Conservation (phyloP, 64 coral and sea anemone genomes). For the Anthopleura sola region DNA sequence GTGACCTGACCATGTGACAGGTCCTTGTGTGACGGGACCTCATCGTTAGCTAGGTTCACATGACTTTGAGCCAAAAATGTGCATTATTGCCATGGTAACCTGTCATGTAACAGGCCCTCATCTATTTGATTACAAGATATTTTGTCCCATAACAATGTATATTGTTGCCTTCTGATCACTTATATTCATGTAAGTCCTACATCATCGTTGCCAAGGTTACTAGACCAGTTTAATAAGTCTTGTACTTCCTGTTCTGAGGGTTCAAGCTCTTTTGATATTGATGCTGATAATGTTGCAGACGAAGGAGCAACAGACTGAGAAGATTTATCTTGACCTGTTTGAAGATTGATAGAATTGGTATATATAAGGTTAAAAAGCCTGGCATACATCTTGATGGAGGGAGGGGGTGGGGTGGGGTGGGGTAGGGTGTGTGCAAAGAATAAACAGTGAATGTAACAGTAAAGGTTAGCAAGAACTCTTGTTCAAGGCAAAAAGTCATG, state of each 20-base stretch:
- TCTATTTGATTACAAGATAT: background rate
- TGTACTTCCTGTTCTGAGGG: slow-evolving; percentile 75
- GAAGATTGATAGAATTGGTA: background rate
- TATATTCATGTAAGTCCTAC: background rate
- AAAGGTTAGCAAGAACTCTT: no score
- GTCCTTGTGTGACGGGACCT: no score
- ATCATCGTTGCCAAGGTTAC: slow-evolving; percentile 16
- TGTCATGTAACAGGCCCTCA: no score
- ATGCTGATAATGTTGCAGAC: slow-evolving; percentile 28
- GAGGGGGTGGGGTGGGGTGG: background rate
- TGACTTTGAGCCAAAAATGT: no score
- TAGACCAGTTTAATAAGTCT: slow-evolving; percentile 76
- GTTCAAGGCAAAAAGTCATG: background rate
- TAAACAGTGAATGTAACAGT: no score
- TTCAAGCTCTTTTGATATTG: slow-evolving; percentile 47
- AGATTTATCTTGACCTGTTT: slow-evolving; percentile 20
- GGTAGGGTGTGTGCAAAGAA: no score
- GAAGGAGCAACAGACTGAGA: background rate
- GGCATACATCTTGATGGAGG: background rate
- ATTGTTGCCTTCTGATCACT: background rate
- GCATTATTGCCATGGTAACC: no score
- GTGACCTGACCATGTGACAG: no score
- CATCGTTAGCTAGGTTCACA: no score
- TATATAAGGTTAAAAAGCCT: background rate
- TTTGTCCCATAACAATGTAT: background rate